Conservation (phyloP, 2,797 vertebrate species). For the Pristis pectinata region DNA sequence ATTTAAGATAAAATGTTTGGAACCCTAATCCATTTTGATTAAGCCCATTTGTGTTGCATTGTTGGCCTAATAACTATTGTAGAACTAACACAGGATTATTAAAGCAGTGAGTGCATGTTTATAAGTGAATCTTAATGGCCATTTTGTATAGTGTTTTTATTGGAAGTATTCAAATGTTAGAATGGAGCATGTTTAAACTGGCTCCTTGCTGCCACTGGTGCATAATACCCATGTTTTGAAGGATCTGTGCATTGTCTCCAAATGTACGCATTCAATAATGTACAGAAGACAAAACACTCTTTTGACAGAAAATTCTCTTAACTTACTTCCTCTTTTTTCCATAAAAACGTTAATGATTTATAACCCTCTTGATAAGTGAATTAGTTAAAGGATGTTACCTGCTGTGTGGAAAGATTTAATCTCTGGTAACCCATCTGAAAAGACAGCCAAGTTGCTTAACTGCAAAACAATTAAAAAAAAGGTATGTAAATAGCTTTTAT, state of each 20-base stretch:
- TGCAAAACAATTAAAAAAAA: conserved; percentile 37
- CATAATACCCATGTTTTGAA: background rate
- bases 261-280: background rate
- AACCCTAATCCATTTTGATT: background rate
- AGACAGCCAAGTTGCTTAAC: conserved; percentile 39
- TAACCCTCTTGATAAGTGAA: background rate
- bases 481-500: conserved; percentile 27
- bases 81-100: background rate
- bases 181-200: background rate
- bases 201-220: background rate
- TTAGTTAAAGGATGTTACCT: background rate
- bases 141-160: background rate
- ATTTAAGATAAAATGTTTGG: conserved; percentile 15
- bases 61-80: background rate
- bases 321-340: background rate
- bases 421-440: background rate
- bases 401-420: background rate
- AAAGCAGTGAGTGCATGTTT: background rate
- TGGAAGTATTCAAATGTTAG: background rate
- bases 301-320: background rate
- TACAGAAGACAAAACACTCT: background rate
- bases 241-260: background rate
- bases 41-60: background rate
- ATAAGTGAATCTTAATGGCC: too few relatives aligned
- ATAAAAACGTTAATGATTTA: background rate